Conservation (phyloP, 2,888 invertebrate genomes). For the Mantis religiosa region DNA sequence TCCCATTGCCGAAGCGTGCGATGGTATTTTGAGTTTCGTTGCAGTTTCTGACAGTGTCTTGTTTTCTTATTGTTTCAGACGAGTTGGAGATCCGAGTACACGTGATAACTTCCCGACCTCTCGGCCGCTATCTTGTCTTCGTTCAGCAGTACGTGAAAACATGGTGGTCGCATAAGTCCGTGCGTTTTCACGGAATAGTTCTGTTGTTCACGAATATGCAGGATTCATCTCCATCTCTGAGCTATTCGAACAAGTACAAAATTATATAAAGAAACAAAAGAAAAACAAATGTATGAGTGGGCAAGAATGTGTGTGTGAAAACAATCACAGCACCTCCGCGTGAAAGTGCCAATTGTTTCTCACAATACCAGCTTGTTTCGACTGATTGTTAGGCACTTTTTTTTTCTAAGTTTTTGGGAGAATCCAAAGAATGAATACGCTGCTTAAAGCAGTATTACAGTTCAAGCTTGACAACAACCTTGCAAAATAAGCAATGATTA, state of each 20-base stretch:
- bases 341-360: neutral
- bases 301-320: neutral
- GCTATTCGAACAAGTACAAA: constrained; percentile 10
- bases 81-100: constrained; percentile 89
- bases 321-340: neutral
- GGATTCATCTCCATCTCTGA: neutral
- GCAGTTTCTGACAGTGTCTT: neutral
- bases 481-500: no score
- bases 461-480: no score
- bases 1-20: no score
- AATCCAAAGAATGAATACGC: no score
- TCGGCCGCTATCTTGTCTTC: constrained; percentile 7
- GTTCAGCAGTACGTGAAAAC: neutral
- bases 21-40: no score
- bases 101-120: constrained; percentile 59
- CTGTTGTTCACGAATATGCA: neutral
- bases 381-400: no score
- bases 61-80: constrained; percentile 62
- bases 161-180: neutral
- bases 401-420: no score
- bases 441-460: no score
- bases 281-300: neutral
- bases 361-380: neutral
- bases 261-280: neutral
- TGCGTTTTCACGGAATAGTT: neutral